Conservation (phyloP, 37 sponge, comb jelly and placozoan species). For the Corticium candelabrum region DNA sequence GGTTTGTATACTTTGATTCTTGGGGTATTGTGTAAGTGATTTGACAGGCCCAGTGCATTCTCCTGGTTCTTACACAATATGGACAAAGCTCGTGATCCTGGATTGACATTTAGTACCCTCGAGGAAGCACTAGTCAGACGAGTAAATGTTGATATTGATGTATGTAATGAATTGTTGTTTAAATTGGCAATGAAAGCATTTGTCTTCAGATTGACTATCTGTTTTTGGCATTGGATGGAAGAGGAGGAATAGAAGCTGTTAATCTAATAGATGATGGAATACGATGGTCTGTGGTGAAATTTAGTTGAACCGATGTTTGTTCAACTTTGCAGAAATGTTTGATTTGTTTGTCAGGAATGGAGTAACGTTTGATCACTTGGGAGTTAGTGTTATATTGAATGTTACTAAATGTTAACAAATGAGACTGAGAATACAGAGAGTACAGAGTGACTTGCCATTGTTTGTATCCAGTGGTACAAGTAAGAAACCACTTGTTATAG, state of each 20-base stretch:
- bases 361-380: background rate
- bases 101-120: slow-evolving; percentile 43
- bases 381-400: background rate
- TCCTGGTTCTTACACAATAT: background rate
- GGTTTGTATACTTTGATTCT: background rate
- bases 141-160: slow-evolving; percentile 18
- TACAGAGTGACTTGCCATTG: too few species aligned
- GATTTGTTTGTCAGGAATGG: background rate
- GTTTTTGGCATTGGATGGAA: background rate
- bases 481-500: too few species aligned
- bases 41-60: slow-evolving; percentile 10
- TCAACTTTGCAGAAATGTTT: background rate
- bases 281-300: background rate
- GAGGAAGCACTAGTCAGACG: slow-evolving; percentile 18
- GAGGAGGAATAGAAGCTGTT: background rate
- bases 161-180: too few species aligned
- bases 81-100: background rate
- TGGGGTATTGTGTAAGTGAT: background rate
- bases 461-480: too few species aligned
- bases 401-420: too few species aligned
- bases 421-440: too few species aligned
- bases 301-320: background rate
- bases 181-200: too few species aligned
- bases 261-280: background rate
- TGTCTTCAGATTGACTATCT: background rate